phyloP scores from a whole-genome alignment of 2,797 vertebrate genomes.

The Muscicapa striata region DNA sequence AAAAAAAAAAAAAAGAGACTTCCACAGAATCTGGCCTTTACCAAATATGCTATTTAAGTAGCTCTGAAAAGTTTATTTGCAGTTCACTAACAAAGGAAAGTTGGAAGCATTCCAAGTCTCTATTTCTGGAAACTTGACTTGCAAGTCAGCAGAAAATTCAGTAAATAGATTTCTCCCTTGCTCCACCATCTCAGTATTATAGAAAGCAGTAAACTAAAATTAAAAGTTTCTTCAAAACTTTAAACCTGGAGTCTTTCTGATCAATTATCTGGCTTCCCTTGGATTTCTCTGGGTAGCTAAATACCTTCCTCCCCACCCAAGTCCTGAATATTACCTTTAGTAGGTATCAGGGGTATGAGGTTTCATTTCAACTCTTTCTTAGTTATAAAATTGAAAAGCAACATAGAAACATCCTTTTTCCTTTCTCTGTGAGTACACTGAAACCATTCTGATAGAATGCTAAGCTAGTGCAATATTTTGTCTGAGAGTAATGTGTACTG shows the following conservation, averaged over 20 bases:
- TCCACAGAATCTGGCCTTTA: background rate
- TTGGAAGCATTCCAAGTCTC: background rate
- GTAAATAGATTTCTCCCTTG: background rate
- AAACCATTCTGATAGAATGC: background rate
- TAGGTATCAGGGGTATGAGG: background rate
- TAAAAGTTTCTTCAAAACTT: background rate
- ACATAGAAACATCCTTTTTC: background rate
- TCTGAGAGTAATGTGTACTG: background rate
- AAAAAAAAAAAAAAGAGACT: background rate
- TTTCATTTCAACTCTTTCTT: background rate
- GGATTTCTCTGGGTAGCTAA: background rate
- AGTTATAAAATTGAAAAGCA: background rate
- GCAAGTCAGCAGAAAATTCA: background rate
- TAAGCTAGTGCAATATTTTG: background rate
- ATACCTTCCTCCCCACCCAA: background rate
- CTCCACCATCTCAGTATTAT: background rate
- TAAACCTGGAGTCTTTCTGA: background rate
- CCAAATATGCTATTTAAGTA: background rate
- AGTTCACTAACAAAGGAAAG: background rate
- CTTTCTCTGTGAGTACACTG: background rate
- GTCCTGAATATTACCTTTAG: background rate
- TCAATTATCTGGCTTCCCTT: background rate
- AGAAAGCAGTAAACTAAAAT: background rate
- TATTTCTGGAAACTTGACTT: conserved; percentile 14
- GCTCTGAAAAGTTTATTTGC: background rate